Evolutionary conservation across 2,888 invertebrate genomes (phyloP), one percentile per base, ranked within the genome.

Genomic region (Deilephila elpenor): DNA sequence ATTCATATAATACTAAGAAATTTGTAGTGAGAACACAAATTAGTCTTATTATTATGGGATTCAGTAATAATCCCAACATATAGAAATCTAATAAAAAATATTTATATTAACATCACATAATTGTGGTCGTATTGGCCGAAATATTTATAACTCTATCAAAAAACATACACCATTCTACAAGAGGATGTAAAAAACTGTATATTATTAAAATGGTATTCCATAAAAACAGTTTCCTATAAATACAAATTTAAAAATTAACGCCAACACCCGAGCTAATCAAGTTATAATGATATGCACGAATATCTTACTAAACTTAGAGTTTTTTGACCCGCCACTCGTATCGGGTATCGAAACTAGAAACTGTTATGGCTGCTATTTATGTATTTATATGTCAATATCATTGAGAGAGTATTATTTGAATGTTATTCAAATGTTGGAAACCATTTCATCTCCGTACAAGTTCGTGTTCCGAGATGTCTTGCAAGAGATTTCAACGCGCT

Each of bases 261-360:
- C 77, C 78, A 77, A 79, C 70, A 80, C 81, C 81, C 81, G 76
- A 81, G 78, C 78, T 82, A 83, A 88, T 86, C 83, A 83, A 80
- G 79, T 82, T 82, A 77, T 85, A 88, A 88, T 88, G 78, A 86
- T 85, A 89, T 89, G 87, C 87, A 82, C 74, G 83, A 79, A 70
- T 74, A 51, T 67, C 14, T 77, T 80, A 73, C 59, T 78, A 74
- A 81, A 79, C 77, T 76, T 72, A 44, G 80, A 84, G 89, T 87
- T 89, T 86, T 79, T 89, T 89, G 88, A 90, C 88, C 90, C 83
- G 78, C 74, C 72, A 56, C 73, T 77, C 75, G 76, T 80, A 79
- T 79, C 78, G 72, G 81, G 79, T 80, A 76, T 79, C 78, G 61
- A 74, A 70, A 73, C 56, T 71, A 70, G 73, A 51, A 51, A 62